Percentiles rank a stretch among this genome's conserved stretches.
Evolutionary conservation across 2,888 invertebrate species (phyloP).

Genomic region (Koerneria pararmatus): DNA sequence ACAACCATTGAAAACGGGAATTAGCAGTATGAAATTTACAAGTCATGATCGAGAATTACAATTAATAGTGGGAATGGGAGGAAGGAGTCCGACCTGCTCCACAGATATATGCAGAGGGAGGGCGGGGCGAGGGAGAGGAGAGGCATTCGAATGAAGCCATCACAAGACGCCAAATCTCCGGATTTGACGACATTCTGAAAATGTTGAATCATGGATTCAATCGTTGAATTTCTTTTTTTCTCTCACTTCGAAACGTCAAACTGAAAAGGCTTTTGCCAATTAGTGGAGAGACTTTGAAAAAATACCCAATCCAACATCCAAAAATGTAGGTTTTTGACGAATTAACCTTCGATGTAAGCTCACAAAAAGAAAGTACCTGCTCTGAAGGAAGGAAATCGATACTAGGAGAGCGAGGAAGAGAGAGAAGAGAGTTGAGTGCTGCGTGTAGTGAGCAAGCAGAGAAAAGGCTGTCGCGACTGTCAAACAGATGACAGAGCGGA

Average conservation of each 20-base stretch:
- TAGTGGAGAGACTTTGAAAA: too few species aligned
- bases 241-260: too few species aligned
- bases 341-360: neutral
- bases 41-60: too few species aligned
- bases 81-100: too few species aligned
- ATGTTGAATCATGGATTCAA: too few species aligned
- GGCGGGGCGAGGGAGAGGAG: conserved; percentile 5
- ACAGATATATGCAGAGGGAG: neutral
- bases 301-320: too few species aligned
- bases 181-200: conserved; percentile 41
- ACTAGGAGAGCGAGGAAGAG: conserved; percentile 17
- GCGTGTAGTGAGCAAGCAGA: conserved; percentile 26
- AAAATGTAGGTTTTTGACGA: too few species aligned
- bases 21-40: too few species aligned
- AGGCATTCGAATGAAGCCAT: conserved; percentile 10
- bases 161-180: conserved; percentile 27
- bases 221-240: too few species aligned
- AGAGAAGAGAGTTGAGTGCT: conserved; percentile 17
- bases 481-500: conserved; percentile 26
- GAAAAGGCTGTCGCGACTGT: conserved; percentile 28
- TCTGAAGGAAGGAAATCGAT: conserved; percentile 16
- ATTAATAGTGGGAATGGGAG: too few species aligned
- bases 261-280: too few species aligned
- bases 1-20: too few species aligned
- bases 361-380: conserved; percentile 10